Evolutionary conservation across 2,797 vertebrate species (phyloP), one percentile per base, ranked within the genome.

Genomic region (Dallia pectoralis): DNA sequence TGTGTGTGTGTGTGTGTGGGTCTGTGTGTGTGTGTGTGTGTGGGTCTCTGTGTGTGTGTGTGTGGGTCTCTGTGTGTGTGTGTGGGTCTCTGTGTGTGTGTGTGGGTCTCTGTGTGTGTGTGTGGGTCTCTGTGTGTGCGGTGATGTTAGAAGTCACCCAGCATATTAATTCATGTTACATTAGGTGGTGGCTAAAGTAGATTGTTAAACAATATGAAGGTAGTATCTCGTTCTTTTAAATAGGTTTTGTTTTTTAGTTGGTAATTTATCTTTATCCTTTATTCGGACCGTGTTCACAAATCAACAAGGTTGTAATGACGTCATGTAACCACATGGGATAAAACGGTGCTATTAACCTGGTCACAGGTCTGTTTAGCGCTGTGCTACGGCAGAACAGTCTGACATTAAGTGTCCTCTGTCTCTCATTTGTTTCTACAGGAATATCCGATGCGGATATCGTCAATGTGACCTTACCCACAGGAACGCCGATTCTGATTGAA

Each of bases 401-500:
- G n/a, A 19, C 53, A 59, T 59, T 25, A 11, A 25, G 30, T 18
- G 0, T n/a, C 73, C 2, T 71, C 25, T 2, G 12, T 44, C 75
- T 56, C 63, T 27, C 67, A 67, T 81, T 76, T 77, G 49, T 36
- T 76, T 77, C 53, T 36, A 82, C 84, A 99, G 98, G 94, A 62
- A 96, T 99, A 85, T 98, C 97, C 0, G 96, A 98, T 12, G 82
- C 89, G 6, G 95, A 96, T 51, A 98, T 99, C 53, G 93, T 92
- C 80, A 93, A 88, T 0, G 91, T 99, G 59, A 98, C 97, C 44
- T 91, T 99, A 30, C 98, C 98, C 61, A 99, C 98, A 2, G 97
- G 97, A 11, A 93, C 97, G 51, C 97, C 97, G 0, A 93, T 99
- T 72, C 92, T 98, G 36, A 90, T 99, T 32, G 96, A 99, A 85